Evolutionary conservation across 2,888 invertebrate species (phyloP), one percentile per base, ranked within the genome.

Genomic region (Malachius bipustulatus): DNA sequence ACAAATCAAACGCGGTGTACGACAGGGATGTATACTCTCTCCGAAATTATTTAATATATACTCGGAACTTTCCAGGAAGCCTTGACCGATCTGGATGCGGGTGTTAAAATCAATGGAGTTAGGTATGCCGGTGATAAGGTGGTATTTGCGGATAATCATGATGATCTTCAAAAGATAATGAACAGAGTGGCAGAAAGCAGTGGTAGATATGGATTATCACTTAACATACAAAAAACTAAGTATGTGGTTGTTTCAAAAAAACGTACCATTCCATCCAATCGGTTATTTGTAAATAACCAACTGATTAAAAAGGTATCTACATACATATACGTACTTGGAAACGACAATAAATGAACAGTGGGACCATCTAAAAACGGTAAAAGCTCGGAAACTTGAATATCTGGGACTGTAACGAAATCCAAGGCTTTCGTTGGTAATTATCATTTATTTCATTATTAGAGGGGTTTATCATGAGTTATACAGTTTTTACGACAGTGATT

Each of bases 91-190:
- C 29, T n/a, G n/a, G n/a, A n/a, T n/a, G n/a, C n/a, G n/a, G n/a
- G n/a, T 8, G 28, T 10, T 16, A 16, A 34, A 34, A 13, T 9
- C 26, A 14, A 28, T 13, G 36, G 36, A 16, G 36, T 37, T 11
- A 26, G 39, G 14, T 40, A 34, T 29, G 41, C 39, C 8, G 41
- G 40, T 26, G 39, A 41, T 31, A 39, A 38, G 14, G 38, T 33
- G 24, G 11, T 42, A 12, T 13, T 42, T 26, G 40, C 35, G 15
- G 32, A 34, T 11, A 34, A 15, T 36, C 16, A 33, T 16, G 29
- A 36, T 36, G 34, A 37, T 26, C 37, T 42, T 13, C 39, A 40
- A 19, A 30, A 32, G 16, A 9, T 40, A 19, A 14, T 35, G 35
- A 34, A 35, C 12, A 34, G 32, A 8, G 26, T 37, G 15, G 35